Evolutionary conservation across 2,888 invertebrate genomes (phyloP), one percentile per base, ranked within the genome.

Genomic region (Aproaerema taeniolella): DNA sequence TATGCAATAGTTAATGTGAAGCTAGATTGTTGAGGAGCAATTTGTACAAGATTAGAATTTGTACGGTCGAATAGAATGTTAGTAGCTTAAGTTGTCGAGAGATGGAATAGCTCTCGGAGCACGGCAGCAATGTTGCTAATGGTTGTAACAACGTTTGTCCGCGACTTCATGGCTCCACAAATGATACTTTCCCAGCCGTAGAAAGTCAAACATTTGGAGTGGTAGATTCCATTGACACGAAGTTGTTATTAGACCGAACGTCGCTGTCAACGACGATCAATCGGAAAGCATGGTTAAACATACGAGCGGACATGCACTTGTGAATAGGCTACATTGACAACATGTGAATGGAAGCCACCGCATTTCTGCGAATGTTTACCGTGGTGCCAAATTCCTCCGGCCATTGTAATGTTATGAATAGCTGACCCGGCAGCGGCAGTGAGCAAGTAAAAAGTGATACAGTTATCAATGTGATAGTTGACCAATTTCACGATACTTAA

Each of bases 141-240:
- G 65, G n/a, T n/a, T n/a, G n/a, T n/a, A n/a, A n/a, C n/a, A n/a
- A 67, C 63, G 67, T 67, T 68, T 63, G 62, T 58, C 61, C 58
- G 67, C 60, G 64, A n/a, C n/a, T n/a, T 53, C 57, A 57, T 59
- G 58, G 61, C 58, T 61, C 55, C 64, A 67, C 70, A 72, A 73
- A 74, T 68, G 70, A 71, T 72, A 79, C 79, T 80, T 81, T 79
- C 82, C 67, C 72, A 76, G 61, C 66, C 53, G 67, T 78, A 81
- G 82, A 81, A 81, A 81, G 81, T 75, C 66, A 71, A 75, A 76
- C 72, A 77, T 76, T 71, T 69, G 62, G 69, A 70, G 67, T 67
- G 66, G 65, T 56, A 67, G 58, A 62, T 54, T 69, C 57, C 67
- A 72, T 79, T 75, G 73, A 69, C 64, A 66, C 63, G 59, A 63